Base-by-base conservation (phyloP, 2,888 invertebrate genomes). In the Dermolepida albohirtum region DNA sequence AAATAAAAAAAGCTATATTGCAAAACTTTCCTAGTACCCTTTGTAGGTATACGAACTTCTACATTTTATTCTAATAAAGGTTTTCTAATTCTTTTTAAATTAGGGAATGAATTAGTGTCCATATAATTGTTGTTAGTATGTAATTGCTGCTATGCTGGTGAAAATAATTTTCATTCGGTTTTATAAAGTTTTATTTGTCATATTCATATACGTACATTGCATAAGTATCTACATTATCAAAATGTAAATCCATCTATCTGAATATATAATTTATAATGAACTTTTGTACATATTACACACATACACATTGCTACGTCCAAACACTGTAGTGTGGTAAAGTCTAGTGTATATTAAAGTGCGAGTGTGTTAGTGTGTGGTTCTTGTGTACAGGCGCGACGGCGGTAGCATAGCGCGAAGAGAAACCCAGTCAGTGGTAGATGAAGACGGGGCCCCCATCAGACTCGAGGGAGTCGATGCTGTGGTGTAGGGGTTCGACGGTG, bases 401-500 rank as follows among this genome's bases (percentile, higher is more conserved):
- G 41, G 51, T 17, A n/a, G 7, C 4, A 14, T 17, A 50, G 17
- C 34, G 14, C 47, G 41, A 50, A 39, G 43, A 40, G 12, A 27
- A 29, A 65, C 43, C 51, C 41, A 44, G 54, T 29, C 44, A 43
- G 51, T 27, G 64, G 64, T 29, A 43, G 52, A 52, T 44, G 51
- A 51, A 29, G 51, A 27, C 51, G 63, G 27, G 51, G 66, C 12
- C 51, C 54, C 17, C 49, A 41, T 11, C 22, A 47, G 44, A 54
- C 40, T 41, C 54, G 40, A 54, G 54, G 54, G 54, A 40, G 54
- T 17, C 40, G 44, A 44, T 41, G 66, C 39, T 57, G 66, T 50
- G 66, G 59, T 34, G 6, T 34, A 34, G 49, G 29, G 47, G 51
- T 22, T 47, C 64, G 67, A 50, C 57, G 70, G 74, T 72, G 72